phyloP scores from a whole-genome alignment of 1,140 invertebrate species.

The Drosophila repletoides region DNA sequence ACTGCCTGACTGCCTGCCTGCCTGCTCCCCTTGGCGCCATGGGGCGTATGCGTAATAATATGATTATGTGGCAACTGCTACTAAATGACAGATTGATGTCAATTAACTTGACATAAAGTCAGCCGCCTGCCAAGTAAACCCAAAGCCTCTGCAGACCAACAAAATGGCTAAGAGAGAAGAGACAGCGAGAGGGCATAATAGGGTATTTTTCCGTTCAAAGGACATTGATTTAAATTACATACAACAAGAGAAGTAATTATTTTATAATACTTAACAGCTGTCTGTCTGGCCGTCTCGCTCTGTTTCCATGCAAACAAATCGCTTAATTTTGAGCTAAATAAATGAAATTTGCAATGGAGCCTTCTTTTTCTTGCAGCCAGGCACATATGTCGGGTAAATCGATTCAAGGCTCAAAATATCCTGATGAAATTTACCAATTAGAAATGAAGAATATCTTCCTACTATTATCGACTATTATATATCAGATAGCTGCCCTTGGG shows the following conservation, averaged over 20 bases:
- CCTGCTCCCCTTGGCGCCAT: slow-evolving; percentile 27
- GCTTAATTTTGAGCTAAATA: too few species aligned
- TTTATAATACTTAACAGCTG: not conserved
- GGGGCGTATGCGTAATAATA: slow-evolving; percentile 76
- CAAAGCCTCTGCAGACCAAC: slow-evolving; percentile 19
- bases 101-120: slow-evolving; percentile 66
- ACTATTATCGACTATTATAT: too few species aligned
- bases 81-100: slow-evolving; percentile 78
- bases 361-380: too few species aligned
- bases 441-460: too few species aligned
- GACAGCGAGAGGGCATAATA: not conserved
- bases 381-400: too few species aligned
- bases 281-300: too few species aligned
- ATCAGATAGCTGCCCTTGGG: too few species aligned
- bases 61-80: slow-evolving; percentile 64
- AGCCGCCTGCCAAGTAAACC: too few species aligned
- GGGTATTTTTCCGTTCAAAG: slow-evolving; percentile 8
- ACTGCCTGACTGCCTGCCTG: not conserved
- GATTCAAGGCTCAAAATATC: too few species aligned
- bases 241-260: not conserved
- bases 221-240: slow-evolving; percentile 22
- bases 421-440: too few species aligned
- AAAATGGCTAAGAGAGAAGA: slow-evolving; percentile 15
- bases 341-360: too few species aligned
- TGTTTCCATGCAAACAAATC: too few species aligned